Percentiles rank a stretch among this genome's conserved stretches.
phyloP scores from a whole-genome alignment of 1,140 invertebrate genomes.

The Microplitis demolitor region DNA sequence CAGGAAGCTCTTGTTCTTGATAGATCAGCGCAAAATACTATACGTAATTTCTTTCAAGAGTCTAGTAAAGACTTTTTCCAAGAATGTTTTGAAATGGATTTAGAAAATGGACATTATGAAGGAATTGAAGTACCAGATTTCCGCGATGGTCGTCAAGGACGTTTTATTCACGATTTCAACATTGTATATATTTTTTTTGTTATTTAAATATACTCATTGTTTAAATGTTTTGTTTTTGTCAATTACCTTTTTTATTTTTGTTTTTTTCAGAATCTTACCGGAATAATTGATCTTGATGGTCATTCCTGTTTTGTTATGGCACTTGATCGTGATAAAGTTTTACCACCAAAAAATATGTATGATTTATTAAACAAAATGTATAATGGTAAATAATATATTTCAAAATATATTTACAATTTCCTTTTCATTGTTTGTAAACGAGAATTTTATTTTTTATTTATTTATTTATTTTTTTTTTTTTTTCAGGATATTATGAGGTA shows the following conservation, averaged over 20 bases:
- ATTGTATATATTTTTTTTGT: slow-evolving; percentile 59
- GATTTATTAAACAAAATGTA: slow-evolving; percentile 83
- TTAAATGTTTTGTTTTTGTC: background rate
- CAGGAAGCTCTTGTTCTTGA: slow-evolving; percentile 41
- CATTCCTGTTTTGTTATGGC: slow-evolving; percentile 88
- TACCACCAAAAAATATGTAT: slow-evolving; percentile 77
- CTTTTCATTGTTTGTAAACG: background rate
- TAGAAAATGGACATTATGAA: slow-evolving; percentile 71
- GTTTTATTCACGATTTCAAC: slow-evolving; percentile 90
- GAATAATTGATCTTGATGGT: slow-evolving; percentile 81
- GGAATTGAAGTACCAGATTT: slow-evolving; percentile 83
- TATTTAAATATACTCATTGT: background rate
- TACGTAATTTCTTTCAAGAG: slow-evolving; percentile 28
- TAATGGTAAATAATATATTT: slow-evolving; percentile 61
- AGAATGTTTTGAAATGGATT: slow-evolving; percentile 78
- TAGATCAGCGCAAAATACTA: slow-evolving; percentile 37
- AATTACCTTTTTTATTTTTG: slow-evolving; percentile 26
- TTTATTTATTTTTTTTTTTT: too few relatives aligned
- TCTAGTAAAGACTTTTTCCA: slow-evolving; percentile 65
- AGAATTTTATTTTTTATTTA: background rate
- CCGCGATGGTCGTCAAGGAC: slow-evolving; percentile 73
- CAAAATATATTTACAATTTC: background rate
- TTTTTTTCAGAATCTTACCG: slow-evolving; percentile 73
- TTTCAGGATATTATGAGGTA: slow-evolving; percentile 79
- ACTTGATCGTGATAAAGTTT: slow-evolving; percentile 75